Evolutionary conservation across 2,113 vertebrate genomes (phyloP), one percentile per base, ranked within the genome.

Genomic region (Corythornis cristatus): DNA sequence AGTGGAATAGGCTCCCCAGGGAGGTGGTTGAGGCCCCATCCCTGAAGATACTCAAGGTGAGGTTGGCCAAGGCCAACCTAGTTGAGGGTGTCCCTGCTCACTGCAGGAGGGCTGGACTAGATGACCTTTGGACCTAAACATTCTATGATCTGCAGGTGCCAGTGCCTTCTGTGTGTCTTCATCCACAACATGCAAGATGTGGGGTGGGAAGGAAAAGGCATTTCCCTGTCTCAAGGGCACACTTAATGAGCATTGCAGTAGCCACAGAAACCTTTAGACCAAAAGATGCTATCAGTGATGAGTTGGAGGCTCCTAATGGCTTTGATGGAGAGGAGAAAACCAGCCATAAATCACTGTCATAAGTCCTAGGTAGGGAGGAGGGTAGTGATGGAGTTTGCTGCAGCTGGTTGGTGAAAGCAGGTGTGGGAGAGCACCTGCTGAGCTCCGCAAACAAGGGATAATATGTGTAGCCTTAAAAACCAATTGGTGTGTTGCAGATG

Each of bases 361-460:
- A 85, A 77, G 43, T 42, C 68, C 31, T 5, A 31, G 51, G 46
- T 37, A 64, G 51, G 51, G 20, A 74, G 31, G 54, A 70, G 28
- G 56, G 31, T 1, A 1, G 22, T 64, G 51, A 77, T 31, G 29
- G 71, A 65, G 19, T 40, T 77, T 48, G 35, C 67, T 61, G 54
- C 18, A 65, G 42, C 42, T 75, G 56, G 12, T 35, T 80, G 65
- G 65, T 28, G 43, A 88, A 42, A 66, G 45, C 35, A 77, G 72
- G 64, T 66, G 51, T 42, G 40, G n/a, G 16, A 68, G 70, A 77
- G 23, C 64, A 65, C 21, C 11, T 6, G 0, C 51, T 12, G 66
- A 50, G 16, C 1, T 1, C 46, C 1, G 3, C n/a, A 29, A 84
- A 18, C 40, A 40, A 48, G 43, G 15, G 23, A 40, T 0, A 2